These are phyloP conservation scores for Drosophila lacicola DNA, from an alignment of 2,888 invertebrate species.

Conservation along the genomic window DNA sequence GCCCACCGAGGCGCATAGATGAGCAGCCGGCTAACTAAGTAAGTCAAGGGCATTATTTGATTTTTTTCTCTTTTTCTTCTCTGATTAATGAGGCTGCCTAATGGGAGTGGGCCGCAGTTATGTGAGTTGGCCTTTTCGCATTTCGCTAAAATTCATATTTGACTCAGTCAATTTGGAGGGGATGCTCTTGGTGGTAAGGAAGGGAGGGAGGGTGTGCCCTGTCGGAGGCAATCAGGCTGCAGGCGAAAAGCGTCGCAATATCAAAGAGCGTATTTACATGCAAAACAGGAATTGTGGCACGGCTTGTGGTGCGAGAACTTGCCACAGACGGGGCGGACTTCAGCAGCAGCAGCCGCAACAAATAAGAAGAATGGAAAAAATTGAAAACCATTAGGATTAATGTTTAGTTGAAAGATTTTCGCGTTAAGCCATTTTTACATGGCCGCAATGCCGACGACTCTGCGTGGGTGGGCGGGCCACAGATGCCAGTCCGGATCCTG, in stretches of 20 bases:
- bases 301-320: slow-evolving; percentile 42
- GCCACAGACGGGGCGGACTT: slow-evolving; percentile 59
- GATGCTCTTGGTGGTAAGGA: not conserved
- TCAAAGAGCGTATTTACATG: slow-evolving; percentile 80
- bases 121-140: slow-evolving; percentile 43
- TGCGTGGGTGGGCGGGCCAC: slow-evolving; percentile 2
- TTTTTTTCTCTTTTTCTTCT: slow-evolving; percentile 1
- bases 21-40: slow-evolving; percentile 36
- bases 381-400: slow-evolving; percentile 81
- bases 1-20: slow-evolving; percentile 27
- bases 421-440: slow-evolving; percentile 81
- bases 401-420: slow-evolving; percentile 82
- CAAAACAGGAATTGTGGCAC: slow-evolving; percentile 64
- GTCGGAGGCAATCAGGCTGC: slow-evolving; percentile 79
- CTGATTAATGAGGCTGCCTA: slow-evolving; percentile 68
- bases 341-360: not conserved
- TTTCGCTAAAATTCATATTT: slow-evolving; percentile 67
- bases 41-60: slow-evolving; percentile 63
- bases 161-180: slow-evolving; percentile 47
- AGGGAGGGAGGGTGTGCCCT: slow-evolving; percentile 17
- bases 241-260: slow-evolving; percentile 73
- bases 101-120: slow-evolving; percentile 53
- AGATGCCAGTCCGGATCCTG: not conserved
- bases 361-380: slow-evolving; percentile 49
- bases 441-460: slow-evolving; percentile 61